These are phyloP conservation scores for Oscheius sp. DNA, from an alignment of 2,888 invertebrate species.

Conservation along the genomic window DNA sequence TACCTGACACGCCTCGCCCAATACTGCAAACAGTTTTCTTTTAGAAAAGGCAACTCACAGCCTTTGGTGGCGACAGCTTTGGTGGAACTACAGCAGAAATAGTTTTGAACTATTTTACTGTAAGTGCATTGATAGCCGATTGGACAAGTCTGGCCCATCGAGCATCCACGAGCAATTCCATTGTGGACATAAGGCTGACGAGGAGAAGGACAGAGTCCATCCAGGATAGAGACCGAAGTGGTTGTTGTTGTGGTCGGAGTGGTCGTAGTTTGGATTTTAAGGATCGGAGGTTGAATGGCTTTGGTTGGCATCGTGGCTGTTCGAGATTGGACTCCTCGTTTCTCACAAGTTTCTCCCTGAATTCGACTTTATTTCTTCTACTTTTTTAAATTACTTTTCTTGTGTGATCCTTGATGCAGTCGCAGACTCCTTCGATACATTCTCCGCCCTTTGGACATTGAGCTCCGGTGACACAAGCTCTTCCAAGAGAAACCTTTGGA, in stretches of 20 bases:
- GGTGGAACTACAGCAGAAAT: slow-evolving; percentile 52
- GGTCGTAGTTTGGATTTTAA: slow-evolving; percentile 36
- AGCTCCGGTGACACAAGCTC: slow-evolving; percentile 44
- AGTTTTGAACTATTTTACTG: slow-evolving; percentile 48
- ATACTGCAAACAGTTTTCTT: slow-evolving; percentile 28
- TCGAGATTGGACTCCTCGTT: neutral
- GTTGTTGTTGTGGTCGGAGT: slow-evolving; percentile 27
- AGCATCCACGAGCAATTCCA: slow-evolving; percentile 45
- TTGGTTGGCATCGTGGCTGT: neutral
- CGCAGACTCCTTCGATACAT: slow-evolving; percentile 52
- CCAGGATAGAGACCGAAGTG: neutral
- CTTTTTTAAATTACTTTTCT: slow-evolving; percentile 29
- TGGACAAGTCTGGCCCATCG: slow-evolving; percentile 53
- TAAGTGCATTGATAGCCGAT: slow-evolving; percentile 51
- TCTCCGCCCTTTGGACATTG: slow-evolving; percentile 47
- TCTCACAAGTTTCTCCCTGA: slow-evolving; percentile 42
- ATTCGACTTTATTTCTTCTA: neutral
- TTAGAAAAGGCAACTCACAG: neutral
- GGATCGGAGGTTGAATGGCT: slow-evolving; percentile 8
- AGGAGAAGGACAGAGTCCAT: slow-evolving; percentile 43
- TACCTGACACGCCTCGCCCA: slow-evolving; percentile 47
- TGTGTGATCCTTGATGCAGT: slow-evolving; percentile 39
- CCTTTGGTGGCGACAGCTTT: neutral
- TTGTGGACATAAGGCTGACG: slow-evolving; percentile 40
- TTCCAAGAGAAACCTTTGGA: slow-evolving; percentile 46